phyloP scores from a whole-genome alignment of 1,140 invertebrate species.

The Drosophila persimilis region DNA sequence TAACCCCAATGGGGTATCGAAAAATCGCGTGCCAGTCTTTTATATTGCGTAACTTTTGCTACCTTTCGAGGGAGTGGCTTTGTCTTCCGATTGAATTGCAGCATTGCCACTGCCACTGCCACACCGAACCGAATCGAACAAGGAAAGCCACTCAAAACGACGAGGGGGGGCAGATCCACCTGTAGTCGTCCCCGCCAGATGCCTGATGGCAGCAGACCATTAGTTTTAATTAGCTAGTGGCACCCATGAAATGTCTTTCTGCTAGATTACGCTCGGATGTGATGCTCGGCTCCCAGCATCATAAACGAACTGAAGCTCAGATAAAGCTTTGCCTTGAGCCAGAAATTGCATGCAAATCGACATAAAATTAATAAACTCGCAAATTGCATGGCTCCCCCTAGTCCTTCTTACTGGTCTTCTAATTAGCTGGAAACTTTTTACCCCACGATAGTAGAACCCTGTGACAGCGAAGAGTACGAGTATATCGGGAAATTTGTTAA shows the following conservation, averaged over 20 bases:
- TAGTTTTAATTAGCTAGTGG: slow-evolving; percentile 70
- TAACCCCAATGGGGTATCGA: slow-evolving; percentile 34
- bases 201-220: slow-evolving; percentile 44
- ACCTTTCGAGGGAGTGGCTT: slow-evolving; percentile 54
- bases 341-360: slow-evolving; percentile 76
- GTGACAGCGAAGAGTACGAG: background rate
- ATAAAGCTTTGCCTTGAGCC: slow-evolving; percentile 65
- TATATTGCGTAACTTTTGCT: slow-evolving; percentile 56
- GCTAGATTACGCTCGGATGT: slow-evolving; percentile 47
- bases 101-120: slow-evolving; percentile 43
- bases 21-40: slow-evolving; percentile 54
- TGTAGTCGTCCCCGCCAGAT: slow-evolving; percentile 13
- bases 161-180: slow-evolving; percentile 29
- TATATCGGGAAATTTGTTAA: slow-evolving; percentile 57
- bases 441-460: slow-evolving; percentile 28
- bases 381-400: slow-evolving; percentile 50
- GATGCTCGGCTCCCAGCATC: slow-evolving; percentile 7
- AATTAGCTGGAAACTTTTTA: slow-evolving; percentile 73
- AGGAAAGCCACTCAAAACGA: slow-evolving; percentile 58
- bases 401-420: slow-evolving; percentile 32
- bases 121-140: slow-evolving; percentile 47
- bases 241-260: slow-evolving; percentile 51
- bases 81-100: slow-evolving; percentile 63
- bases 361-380: slow-evolving; percentile 78
- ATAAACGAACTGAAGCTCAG: slow-evolving; percentile 39